Base-by-base conservation (phyloP, 2,113 vertebrate genomes). In the Delphinus delphis region DNA sequence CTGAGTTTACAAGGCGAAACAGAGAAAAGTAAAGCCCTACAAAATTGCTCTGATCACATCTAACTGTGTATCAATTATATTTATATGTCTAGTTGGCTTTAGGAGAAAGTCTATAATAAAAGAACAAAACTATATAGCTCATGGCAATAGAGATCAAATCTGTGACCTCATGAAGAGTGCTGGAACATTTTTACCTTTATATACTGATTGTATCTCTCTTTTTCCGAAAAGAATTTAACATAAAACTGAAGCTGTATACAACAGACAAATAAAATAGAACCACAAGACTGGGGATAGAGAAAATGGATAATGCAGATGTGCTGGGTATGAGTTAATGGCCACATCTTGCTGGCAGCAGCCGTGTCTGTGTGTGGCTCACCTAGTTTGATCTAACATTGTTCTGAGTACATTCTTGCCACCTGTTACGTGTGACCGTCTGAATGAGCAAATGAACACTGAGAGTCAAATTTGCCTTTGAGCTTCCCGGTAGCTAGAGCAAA, bases 311-410 rank as follows among this genome's bases (percentile, higher is more conserved):
- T 1, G 31, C 7, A 33, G 44, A 8, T 15, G 26, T 3, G 3
- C 70, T 70, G 25, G 58, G 12, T 13, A 0, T 9, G 28, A 13
- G 68, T 36, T 53, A 25, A 15, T 0, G 7, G 13, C 17, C 25
- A 15, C 26, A 36, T 41, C 58, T n/a, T 31, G 15, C 44, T 33
- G 20, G 8, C 28, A 71, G 50, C 31, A 77, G 62, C 15, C 13
- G 0, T 6, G 38, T 6, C 41, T 5, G 0, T 25, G 13, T 23
- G 21, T n/a, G 18, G 17, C 67, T 74, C 67, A n/a, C 38, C 36
- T 0, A 5, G 38, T 60, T 84, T 63, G 26, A 20, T 6, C 65
- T 62, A 20, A 65, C 31, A n/a, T 1, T 21, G 70, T 28, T 79
- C 65, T 55, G n/a, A 67, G 77, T 5, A 28, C 11, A 9, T 7